Base-by-base conservation (phyloP, 92 coral and sea anemone species). In the Porites cylindrica region DNA sequence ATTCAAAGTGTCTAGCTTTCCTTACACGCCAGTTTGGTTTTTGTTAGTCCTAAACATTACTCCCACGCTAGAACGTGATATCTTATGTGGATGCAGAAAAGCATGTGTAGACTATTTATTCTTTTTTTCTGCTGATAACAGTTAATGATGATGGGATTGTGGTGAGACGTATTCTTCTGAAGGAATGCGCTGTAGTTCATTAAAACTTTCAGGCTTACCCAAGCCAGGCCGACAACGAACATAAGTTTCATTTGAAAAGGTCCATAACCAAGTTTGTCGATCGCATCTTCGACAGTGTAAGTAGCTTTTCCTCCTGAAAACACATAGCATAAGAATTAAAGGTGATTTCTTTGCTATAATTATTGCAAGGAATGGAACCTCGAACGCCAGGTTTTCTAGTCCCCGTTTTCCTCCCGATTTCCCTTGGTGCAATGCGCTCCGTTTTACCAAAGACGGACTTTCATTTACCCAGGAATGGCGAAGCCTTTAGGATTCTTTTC, bases 251-350 rank as follows among this genome's bases (percentile, higher is more conserved):
- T 70, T 74, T 97, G 99, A 81, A 95, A 97, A n/a, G 83, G 82
- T 52, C 99, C 99, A 78, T 95, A 97, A 4, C 99, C 99, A 19
- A 97, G 50, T 74, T 90, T 86, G 75, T 97, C 99, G 7, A 97
- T 94, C 6, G 98, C 97, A 19, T 97, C 99, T 43, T 97, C 99
- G 8, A 97, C 99, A 3, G 98, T 95, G 90, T 92, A 95, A 10
- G 94, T 90, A 4, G 82, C 56, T 32, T 67, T 66, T 32, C 72
- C 52, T 73, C 53, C 87, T 83, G 18, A 70, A 12, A n/a, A 38
- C 20, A 10, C 8, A 14, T 2, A 4, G 24, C 21, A 58, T 16
- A 6, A 10, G 66, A 74, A 19, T 43, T 50, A 3, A 17, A 5
- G 19, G 5, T 10, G 20, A 19, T 74, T 18, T 4, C 13, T 2